Conservation (phyloP, 2,113 vertebrate genomes). For the Rhizomys pruinosus region DNA sequence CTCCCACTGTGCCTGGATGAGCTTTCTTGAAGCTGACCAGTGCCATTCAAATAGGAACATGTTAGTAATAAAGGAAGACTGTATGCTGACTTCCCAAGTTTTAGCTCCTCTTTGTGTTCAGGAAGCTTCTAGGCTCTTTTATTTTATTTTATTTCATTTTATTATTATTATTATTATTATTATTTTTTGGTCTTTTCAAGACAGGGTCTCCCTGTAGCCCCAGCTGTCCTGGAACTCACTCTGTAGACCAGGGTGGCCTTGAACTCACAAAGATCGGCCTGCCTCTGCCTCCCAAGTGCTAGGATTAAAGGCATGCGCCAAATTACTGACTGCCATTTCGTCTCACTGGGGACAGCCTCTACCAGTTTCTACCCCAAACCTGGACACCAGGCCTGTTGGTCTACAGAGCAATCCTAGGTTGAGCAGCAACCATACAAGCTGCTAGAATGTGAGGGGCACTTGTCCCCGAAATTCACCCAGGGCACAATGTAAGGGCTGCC, state of each 20-base stretch:
- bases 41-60: not conserved
- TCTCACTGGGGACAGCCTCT: not conserved
- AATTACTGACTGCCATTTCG: not conserved
- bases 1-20: not conserved
- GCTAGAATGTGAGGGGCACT: not conserved
- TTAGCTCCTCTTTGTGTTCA: not conserved
- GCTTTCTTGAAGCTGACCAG: slow-evolving; percentile 12
- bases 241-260: too few relatives aligned
- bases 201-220: too few relatives aligned
- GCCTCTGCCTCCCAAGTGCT: too few relatives aligned
- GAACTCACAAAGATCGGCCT: too few relatives aligned
- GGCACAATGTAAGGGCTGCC: not conserved
- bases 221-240: too few relatives aligned
- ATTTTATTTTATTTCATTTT: too few relatives aligned
- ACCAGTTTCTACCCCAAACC: not conserved
- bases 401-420: not conserved
- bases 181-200: too few relatives aligned
- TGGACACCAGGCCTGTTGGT: accelerated
- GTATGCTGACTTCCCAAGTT: not conserved
- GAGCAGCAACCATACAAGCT: not conserved
- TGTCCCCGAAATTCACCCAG: not conserved
- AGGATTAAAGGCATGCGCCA: too few relatives aligned
- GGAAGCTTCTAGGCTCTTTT: not conserved
- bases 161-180: too few relatives aligned
- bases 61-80: not conserved